These are phyloP conservation scores for Menura novaehollandiae DNA, from an alignment of 2,113 vertebrate genomes.

Conservation along the genomic window DNA sequence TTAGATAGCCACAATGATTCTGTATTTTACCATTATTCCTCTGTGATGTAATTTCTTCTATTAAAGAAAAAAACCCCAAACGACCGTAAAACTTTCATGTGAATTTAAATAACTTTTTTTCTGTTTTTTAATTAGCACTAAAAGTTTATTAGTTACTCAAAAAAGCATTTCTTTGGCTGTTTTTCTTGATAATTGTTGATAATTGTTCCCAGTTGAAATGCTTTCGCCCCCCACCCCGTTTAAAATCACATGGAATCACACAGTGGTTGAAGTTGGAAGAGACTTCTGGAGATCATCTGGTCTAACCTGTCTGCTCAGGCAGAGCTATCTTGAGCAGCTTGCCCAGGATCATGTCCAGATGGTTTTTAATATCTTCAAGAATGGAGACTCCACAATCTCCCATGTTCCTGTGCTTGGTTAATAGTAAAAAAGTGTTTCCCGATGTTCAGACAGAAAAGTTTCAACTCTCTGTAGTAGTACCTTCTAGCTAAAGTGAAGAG, in stretches of 20 bases:
- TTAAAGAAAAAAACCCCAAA: too few species aligned
- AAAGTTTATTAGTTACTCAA: not conserved
- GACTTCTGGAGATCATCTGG: not conserved
- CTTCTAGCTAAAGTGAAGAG: not conserved
- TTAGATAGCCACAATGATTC: not conserved
- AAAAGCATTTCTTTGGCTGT: not conserved
- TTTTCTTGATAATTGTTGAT: not conserved
- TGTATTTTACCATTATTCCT: not conserved
- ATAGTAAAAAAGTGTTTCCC: not conserved
- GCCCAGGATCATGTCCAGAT: not conserved
- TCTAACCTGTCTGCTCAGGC: not conserved
- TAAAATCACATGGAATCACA: not conserved
- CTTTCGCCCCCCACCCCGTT: accelerated
- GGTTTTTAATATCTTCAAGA: not conserved
- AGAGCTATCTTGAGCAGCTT: not conserved
- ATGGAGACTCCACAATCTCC: not conserved
- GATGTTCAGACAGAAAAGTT: not conserved
- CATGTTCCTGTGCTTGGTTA: not conserved
- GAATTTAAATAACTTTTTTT: not conserved
- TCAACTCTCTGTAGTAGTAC: not conserved
- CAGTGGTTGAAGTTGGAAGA: not conserved
- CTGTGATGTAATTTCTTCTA: accelerated
- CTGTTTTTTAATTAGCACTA: not conserved
- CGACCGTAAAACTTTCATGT: not conserved
- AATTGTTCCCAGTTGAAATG: not conserved